Percentiles rank a stretch among this genome's conserved stretches.
Conservation (phyloP, 1,140 invertebrate genomes). For the Drosophila varians region DNA sequence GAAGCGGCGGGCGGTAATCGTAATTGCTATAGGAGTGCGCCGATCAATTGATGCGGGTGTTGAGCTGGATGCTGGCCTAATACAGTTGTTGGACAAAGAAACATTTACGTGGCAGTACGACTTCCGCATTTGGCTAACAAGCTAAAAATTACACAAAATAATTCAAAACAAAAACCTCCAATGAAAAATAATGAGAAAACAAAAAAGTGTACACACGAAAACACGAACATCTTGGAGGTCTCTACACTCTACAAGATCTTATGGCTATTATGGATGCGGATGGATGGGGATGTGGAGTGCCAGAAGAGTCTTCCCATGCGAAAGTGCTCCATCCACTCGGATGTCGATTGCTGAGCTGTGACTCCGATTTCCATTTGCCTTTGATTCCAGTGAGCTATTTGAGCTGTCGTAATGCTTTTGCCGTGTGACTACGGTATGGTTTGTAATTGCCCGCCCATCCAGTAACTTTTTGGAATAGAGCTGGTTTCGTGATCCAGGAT, state of each 20-base stretch:
- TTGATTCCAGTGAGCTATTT: slow-evolving; percentile 48
- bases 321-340: slow-evolving; percentile 21
- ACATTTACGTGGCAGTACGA: slow-evolving; percentile 36
- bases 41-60: slow-evolving; percentile 46
- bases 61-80: slow-evolving; percentile 49
- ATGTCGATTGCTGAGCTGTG: slow-evolving; percentile 22
- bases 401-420: slow-evolving; percentile 42
- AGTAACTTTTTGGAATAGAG: slow-evolving; percentile 22
- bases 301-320: slow-evolving; percentile 22
- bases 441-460: slow-evolving; percentile 34
- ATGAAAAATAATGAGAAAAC: background rate
- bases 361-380: slow-evolving; percentile 32
- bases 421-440: slow-evolving; percentile 40
- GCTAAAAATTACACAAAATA: slow-evolving; percentile 25
- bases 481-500: slow-evolving; percentile 8
- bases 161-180: background rate
- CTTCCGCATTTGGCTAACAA: slow-evolving; percentile 64
- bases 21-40: slow-evolving; percentile 63
- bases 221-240: slow-evolving; percentile 39
- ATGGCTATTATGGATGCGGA: background rate
- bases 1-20: slow-evolving; percentile 61
- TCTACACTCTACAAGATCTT: slow-evolving; percentile 30
- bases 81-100: slow-evolving; percentile 78
- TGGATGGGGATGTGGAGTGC: background rate
- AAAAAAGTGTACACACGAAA: slow-evolving; percentile 42